phyloP scores from a whole-genome alignment of 64 coral and sea anemone species.

The Orbicella faveolata region DNA sequence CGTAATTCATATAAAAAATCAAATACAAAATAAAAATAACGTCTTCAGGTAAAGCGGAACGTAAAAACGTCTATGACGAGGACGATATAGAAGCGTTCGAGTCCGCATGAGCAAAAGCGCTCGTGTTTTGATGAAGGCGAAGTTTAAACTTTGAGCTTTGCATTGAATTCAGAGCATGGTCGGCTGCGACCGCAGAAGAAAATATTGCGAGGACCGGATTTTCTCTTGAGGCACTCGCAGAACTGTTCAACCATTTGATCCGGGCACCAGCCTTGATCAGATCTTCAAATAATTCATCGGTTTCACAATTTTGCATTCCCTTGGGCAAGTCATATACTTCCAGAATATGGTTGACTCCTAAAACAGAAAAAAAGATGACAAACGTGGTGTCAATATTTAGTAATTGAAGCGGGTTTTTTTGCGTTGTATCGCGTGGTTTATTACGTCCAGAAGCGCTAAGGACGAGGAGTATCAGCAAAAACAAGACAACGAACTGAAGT shows the following conservation, averaged over 20 bases:
- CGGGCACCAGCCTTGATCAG: constrained; percentile 30
- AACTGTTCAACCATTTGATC: constrained; percentile 23
- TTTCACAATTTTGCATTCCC: constrained; percentile 28
- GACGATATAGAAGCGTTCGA: constrained; percentile 56
- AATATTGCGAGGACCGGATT: constrained; percentile 31
- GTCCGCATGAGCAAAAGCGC: constrained; percentile 1
- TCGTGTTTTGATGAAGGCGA: constrained; percentile 21
- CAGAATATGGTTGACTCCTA: constrained; percentile 34
- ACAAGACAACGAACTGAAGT: too few relatives aligned
- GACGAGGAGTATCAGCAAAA: too few relatives aligned
- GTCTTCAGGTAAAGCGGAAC: constrained; percentile 44
- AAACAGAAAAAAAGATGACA: background rate
- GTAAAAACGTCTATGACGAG: constrained; percentile 61
- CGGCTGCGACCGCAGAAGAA: background rate
- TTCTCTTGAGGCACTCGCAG: background rate
- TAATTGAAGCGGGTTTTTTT: background rate
- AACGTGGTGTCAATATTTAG: background rate
- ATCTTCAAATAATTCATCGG: constrained; percentile 50
- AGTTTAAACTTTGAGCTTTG: constrained; percentile 46
- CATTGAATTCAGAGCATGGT: constrained; percentile 22
- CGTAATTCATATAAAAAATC: constrained; percentile 44
- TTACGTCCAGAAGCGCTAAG: too few relatives aligned
- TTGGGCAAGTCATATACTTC: constrained; percentile 14
- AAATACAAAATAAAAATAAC: constrained; percentile 86
- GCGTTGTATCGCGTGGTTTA: too few relatives aligned